Evolutionary conservation across 1,140 invertebrate genomes (phyloP), one percentile per base, ranked within the genome.

Genomic region (Solenopsis invicta): DNA sequence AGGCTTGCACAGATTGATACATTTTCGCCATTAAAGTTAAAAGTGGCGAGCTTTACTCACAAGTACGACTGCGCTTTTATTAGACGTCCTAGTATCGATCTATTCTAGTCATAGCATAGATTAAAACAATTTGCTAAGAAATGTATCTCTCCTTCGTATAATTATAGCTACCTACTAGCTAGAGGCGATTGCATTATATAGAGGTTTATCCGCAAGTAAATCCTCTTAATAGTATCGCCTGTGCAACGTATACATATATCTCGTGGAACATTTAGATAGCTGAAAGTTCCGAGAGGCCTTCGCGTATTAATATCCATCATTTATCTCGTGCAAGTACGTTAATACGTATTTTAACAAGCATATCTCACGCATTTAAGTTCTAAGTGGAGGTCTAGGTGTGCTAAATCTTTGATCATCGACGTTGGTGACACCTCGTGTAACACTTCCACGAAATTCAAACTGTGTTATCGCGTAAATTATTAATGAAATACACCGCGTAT

Each of bases 121-220:
- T 69, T 54, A 34, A 45, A 81, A 13, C 34, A 37, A 29, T 21
- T 18, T 71, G 8, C 16, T 56, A 45, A 81, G 78, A 71, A 81
- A 56, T 71, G 3, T 48, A 48, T 34, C 21, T 69, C 41, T 21
- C 56, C 18, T 16, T 76, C 13, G n/a, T 82, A 50, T 67, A 80
- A 80, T 74, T 82, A 84, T 61, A 37, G 18, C 4, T 74, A 71
- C 5, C 54, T 21, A 41, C 21, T 66, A 61, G 64, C 77, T 54
- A 71, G 13, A 50, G 69, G 52, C 66, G 52, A 81, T 71, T 71
- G 48, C 54, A 61, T 84, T 84, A 84, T 84, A 75, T 29, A 50
- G 13, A 1, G 45, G 18, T 71, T 81, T 13, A 54, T 72, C 24
- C 41, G n/a, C 54, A 61, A 74, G 69, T 34, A 84, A 75, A 84